Conservation (phyloP, 2,888 invertebrate genomes). For the Caradrina kadenii region DNA sequence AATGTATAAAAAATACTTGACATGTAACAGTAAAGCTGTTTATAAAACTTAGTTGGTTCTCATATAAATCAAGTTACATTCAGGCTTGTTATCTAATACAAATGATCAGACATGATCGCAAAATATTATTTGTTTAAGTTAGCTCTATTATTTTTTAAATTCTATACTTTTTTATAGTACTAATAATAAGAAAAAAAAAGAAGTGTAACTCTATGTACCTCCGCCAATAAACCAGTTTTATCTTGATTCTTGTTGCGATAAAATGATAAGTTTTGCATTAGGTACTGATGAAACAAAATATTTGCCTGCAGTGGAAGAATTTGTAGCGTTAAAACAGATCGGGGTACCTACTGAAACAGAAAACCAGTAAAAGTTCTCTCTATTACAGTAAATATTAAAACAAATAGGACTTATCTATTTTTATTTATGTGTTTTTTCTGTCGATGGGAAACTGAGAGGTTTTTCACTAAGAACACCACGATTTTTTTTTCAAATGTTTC, state of each 20-base stretch:
- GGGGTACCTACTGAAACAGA: neutral
- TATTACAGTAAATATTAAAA: too few relatives aligned
- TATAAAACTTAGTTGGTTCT: neutral
- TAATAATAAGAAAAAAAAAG: neutral
- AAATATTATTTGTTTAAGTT: neutral
- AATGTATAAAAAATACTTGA: too few relatives aligned
- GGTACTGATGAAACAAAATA: neutral
- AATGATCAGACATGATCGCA: neutral
- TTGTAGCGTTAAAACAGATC: neutral
- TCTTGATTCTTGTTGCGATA: constrained; percentile 2
- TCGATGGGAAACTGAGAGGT: too few relatives aligned
- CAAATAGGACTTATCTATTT: too few relatives aligned
- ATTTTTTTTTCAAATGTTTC: neutral
- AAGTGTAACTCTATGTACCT: neutral
- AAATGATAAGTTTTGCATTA: neutral
- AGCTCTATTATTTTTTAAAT: neutral
- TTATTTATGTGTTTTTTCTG: too few relatives aligned
- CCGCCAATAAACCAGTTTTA: constrained; percentile 6
- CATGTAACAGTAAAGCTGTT: neutral
- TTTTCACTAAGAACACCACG: neutral
- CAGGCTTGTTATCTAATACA: neutral
- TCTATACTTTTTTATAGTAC: too few relatives aligned
- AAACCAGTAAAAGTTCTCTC: neutral
- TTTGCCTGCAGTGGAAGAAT: neutral
- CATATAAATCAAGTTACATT: constrained; percentile 1